phyloP scores from a whole-genome alignment of 2,888 invertebrate genomes.

The Crossocerus cetratus region DNA sequence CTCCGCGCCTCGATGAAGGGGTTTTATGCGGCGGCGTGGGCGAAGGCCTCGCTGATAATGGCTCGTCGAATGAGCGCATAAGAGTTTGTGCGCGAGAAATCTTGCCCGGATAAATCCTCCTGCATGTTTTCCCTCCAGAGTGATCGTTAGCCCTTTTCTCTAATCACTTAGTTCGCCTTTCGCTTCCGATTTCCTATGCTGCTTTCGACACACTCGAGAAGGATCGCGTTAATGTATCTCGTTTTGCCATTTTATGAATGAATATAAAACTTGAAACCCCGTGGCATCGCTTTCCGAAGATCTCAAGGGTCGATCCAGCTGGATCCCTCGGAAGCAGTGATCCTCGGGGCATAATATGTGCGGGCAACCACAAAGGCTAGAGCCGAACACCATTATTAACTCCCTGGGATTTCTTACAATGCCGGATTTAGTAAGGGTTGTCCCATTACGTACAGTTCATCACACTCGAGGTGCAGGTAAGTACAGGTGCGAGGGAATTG shows the following conservation, averaged over 20 bases:
- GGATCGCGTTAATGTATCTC: no score
- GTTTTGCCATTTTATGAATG: no score
- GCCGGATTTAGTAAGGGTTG: conserved; percentile 61
- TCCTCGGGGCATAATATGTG: conserved; percentile 62
- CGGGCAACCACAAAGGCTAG: conserved; percentile 64
- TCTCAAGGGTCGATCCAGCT: conserved; percentile 38
- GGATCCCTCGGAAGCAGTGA: conserved; percentile 52
- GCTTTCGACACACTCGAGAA: no score
- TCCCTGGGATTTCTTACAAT: conserved; percentile 72
- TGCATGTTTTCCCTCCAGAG: neutral
- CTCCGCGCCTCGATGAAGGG: conserved; percentile 15
- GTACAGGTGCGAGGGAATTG: conserved; percentile 72
- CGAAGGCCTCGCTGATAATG: conserved; percentile 46
- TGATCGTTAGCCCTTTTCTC: no score
- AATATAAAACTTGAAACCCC: no score
- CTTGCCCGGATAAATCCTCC: neutral
- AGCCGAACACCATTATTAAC: conserved; percentile 72
- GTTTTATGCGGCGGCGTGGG: conserved; percentile 24
- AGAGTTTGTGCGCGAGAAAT: neutral
- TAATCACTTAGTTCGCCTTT: no score
- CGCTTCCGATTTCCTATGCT: no score
- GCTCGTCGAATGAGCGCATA: conserved; percentile 3
- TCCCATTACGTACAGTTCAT: conserved; percentile 67
- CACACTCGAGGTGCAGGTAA: conserved; percentile 71
- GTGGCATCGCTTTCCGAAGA: conserved; percentile 4